Evolutionary conservation across 2,113 vertebrate genomes (phyloP), one percentile per base, ranked within the genome.

Genomic region (Natator depressus): DNA sequence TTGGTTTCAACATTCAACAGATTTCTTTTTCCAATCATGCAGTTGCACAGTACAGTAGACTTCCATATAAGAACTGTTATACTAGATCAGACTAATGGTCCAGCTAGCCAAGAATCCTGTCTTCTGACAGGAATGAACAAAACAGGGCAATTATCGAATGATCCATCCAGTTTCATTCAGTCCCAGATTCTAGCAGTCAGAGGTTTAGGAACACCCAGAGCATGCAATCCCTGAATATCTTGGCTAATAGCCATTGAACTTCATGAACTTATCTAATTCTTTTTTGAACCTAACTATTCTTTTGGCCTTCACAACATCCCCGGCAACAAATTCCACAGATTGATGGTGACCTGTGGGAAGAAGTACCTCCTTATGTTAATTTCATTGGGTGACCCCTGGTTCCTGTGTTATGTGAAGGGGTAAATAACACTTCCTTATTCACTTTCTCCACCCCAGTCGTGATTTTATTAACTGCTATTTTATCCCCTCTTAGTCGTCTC

Each of bases 1-100:
- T 94, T 96, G 19, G 2, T 78, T 94, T 84, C 82, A 81, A 51
- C 49, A 24, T 93, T 75, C 17, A 94, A 38, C 31, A 29, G 94
- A 84, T 72, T 81, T 89, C 49, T 59, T 54, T 5, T 88, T 86
- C 62, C 22, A 38, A 14, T 80, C 65, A 49, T 81, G 83, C 72
- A 81, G 4, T 69, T 89, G 86, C 25, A 31, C 54, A 22, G 42
- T 55, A 47, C 42, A 83, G 53, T 12, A 79, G 84, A 27, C 65
- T 75, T 93, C 20, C 80, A 46, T 80, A 85, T 31, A 76, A 3
- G 35, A 69, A 20, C 5, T 8, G 17, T n/a, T n/a, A n/a, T 69
- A 69, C 31, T n/a, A 69, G 35, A 17, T n/a, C 62, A 69, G 35
- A 69, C 62, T 8, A 14, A n/a, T 62, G 29, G 59, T 62, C 59